These are phyloP conservation scores for Calephelis virginiensis DNA, from an alignment of 1,140 invertebrate species.

Conservation along the genomic window DNA sequence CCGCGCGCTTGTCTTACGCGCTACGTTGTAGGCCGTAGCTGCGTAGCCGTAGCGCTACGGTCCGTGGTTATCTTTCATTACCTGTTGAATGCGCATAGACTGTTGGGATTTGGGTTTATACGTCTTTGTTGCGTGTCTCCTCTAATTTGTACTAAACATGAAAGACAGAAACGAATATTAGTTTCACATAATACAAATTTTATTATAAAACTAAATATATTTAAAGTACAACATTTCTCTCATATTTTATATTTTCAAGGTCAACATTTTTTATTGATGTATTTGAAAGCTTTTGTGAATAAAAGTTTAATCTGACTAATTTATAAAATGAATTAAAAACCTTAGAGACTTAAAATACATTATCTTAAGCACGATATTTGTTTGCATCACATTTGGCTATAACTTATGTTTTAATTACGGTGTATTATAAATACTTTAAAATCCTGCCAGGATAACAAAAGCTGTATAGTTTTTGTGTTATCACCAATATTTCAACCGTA, in stretches of 20 bases:
- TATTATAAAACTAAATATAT: not conserved
- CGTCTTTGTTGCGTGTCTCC: slow-evolving; percentile 4
- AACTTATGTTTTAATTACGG: no score
- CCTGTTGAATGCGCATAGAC: not conserved
- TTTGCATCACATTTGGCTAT: no score
- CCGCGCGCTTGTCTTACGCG: not conserved
- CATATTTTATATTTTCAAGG: not conserved
- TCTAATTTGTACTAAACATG: not conserved
- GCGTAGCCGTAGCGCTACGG: slow-evolving; percentile 1
- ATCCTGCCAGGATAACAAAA: no score
- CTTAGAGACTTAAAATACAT: no score
- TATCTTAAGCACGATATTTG: no score
- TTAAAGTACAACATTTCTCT: not conserved
- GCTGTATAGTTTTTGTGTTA: no score
- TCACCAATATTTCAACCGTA: no score
- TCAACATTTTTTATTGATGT: no score
- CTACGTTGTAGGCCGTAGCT: slow-evolving; percentile 4
- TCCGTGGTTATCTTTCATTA: slow-evolving; percentile 6
- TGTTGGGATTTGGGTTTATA: slow-evolving; percentile 5
- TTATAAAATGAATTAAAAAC: no score
- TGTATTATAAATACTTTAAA: no score
- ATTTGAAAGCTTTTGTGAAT: no score
- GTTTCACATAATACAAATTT: not conserved
- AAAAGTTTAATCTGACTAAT: no score
- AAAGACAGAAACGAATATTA: not conserved